phyloP scores from a whole-genome alignment of 2,888 invertebrate species.

The Noctua janthe region DNA sequence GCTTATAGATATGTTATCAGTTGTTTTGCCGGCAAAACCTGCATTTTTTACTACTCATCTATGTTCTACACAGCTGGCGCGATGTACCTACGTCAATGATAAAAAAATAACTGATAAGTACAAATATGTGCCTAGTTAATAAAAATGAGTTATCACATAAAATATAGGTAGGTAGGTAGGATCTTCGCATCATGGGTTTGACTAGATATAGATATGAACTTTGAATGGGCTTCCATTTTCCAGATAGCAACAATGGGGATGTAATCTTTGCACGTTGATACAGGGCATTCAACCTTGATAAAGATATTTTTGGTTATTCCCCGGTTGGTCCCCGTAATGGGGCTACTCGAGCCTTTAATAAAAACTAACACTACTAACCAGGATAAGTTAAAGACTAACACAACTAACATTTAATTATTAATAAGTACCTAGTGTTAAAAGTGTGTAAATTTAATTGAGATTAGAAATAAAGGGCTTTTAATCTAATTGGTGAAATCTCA shows the following conservation, averaged over 20 bases:
- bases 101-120: conserved; percentile 42
- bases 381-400: too few species aligned
- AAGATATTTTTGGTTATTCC: neutral
- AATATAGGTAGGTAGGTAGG: conserved; percentile 3
- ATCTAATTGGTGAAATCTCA: neutral
- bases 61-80: conserved; percentile 10
- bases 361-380: too few species aligned
- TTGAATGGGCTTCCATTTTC: conserved; percentile 10
- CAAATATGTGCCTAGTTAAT: conserved; percentile 31
- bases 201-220: neutral
- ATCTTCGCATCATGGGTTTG: conserved; percentile 23
- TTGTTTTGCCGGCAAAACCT: conserved; percentile 34
- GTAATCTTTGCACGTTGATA: neutral
- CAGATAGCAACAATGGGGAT: neutral
- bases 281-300: neutral
- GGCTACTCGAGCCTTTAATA: too few species aligned
- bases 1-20: conserved; percentile 44
- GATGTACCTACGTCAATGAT: conserved; percentile 43
- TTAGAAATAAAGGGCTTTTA: too few species aligned
- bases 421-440: too few species aligned
- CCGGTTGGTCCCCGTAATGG: too few species aligned
- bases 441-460: too few species aligned
- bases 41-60: conserved; percentile 31
- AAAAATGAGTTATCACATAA: conserved; percentile 44
- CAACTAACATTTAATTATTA: too few species aligned